Evolutionary conservation across 1,140 invertebrate species (phyloP), one percentile per base, ranked within the genome.

Genomic region (Tetramorium alpestre): DNA sequence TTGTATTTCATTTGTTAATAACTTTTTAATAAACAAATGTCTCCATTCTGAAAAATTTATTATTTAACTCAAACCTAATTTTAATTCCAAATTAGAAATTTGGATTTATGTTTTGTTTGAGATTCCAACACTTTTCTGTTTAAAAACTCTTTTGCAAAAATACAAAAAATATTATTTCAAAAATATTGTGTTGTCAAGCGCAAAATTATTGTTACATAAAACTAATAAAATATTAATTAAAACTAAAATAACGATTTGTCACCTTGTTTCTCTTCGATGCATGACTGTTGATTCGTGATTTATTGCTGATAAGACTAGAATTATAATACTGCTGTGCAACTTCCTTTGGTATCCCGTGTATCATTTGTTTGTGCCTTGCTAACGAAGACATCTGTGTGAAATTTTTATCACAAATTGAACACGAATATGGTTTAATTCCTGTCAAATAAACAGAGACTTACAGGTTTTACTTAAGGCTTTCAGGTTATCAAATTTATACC

Each of bases 351-450:
- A 87, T 91, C 25, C 91, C 90, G 41, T 94, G 94, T 81, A 84
- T 80, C 47, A 94, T 94, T 73, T 89, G 89, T 89, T 94, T 94
- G 3, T 95, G 94, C 41, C 93, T 92, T 18, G 91, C 92, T n/a
- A 94, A 81, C 41, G 95, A 93, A 90, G 92, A 93, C 47, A 94
- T 92, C 73, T 95, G 94, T 38, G 95, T 96, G 73, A 96, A 96
- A 78, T 95, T 92, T 80, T 95, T 95, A 3, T 95, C 95, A 89
- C 96, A 96, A 64, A 93, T 90, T n/a, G 92, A 92, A 77, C 95
- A 96, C 4, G 92, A 93, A 88, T 96, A 95, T 38, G 95, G 95
- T 87, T 95, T 95, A 18, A 94, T 87, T 51, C 95, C 95, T 93
- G n/a, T 87, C 4, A 69, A 10, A 38, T 54, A 60, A 62, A 49